These are phyloP conservation scores for Hirundo rustica DNA, from an alignment of 2,797 vertebrate species.

Conservation along the genomic window DNA sequence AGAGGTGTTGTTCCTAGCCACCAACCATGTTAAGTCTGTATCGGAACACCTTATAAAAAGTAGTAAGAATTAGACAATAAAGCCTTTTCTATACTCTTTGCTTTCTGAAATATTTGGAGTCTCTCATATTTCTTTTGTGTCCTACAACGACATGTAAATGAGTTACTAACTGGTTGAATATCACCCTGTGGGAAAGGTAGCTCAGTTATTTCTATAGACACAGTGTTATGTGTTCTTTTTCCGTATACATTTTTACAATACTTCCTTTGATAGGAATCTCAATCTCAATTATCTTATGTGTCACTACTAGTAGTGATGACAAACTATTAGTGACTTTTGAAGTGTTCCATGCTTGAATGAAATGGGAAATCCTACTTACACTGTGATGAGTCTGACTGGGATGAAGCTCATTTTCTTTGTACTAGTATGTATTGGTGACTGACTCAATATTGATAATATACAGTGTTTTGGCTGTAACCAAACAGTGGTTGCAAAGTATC, in stretches of 20 bases:
- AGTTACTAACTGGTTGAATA: background rate
- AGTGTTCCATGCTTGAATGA: background rate
- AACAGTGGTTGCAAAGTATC: background rate
- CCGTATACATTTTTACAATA: background rate
- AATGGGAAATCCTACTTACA: background rate
- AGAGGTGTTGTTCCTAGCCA: too few relatives aligned
- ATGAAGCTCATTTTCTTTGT: background rate
- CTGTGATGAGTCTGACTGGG: background rate
- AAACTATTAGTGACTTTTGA: background rate
- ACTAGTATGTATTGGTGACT: background rate
- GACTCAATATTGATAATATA: background rate
- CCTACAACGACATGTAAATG: background rate
- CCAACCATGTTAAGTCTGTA: too few relatives aligned
- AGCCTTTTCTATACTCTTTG: too few relatives aligned
- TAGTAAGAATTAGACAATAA: too few relatives aligned
- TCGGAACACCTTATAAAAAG: too few relatives aligned
- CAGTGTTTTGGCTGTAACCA: background rate
- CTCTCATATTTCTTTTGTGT: too few relatives aligned
- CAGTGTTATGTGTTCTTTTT: background rate
- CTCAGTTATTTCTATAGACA: background rate
- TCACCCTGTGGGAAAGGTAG: background rate
- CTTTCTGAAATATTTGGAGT: too few relatives aligned
- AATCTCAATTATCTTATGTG: background rate
- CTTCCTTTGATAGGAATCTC: background rate
- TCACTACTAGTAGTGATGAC: background rate